A percentile compares a stretch with the other conserved stretches of the same genome.
Evolutionary conservation across 2,888 invertebrate species (phyloP).

Genomic region (Platycheirus albimanus): DNA sequence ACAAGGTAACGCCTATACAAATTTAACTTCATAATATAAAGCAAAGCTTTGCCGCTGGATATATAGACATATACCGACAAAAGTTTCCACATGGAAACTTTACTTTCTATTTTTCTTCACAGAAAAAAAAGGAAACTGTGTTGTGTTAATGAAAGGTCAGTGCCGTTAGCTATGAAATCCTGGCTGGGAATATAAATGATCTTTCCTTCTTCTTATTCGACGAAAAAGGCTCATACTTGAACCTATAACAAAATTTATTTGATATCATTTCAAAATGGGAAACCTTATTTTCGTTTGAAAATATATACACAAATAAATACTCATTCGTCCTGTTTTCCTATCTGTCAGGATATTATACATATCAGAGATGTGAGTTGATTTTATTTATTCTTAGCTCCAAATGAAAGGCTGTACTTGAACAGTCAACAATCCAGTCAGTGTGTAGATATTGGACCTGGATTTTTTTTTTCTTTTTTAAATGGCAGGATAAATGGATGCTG

Average conservation of each 20-base stretch:
- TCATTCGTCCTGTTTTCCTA: constrained; percentile 7
- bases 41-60: constrained; percentile 15
- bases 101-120: constrained; percentile 8
- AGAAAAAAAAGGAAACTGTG: background rate
- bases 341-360: constrained; percentile 11
- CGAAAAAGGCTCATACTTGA: background rate
- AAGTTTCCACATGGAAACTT: constrained; percentile 4
- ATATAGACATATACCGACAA: constrained; percentile 3
- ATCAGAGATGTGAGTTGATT: background rate
- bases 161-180: constrained; percentile 22
- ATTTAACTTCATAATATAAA: background rate
- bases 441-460: background rate
- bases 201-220: background rate
- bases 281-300: constrained; percentile 14
- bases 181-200: constrained; percentile 22
- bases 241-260: constrained; percentile 13
- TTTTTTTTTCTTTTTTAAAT: background rate
- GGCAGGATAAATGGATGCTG: background rate
- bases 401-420: background rate
- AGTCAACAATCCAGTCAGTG: background rate
- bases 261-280: constrained; percentile 21
- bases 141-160: constrained; percentile 54
- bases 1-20: background rate
- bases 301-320: background rate
- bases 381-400: background rate